Base-by-base conservation (phyloP, 2,888 invertebrate species). In the Crocallis elinguaria region DNA sequence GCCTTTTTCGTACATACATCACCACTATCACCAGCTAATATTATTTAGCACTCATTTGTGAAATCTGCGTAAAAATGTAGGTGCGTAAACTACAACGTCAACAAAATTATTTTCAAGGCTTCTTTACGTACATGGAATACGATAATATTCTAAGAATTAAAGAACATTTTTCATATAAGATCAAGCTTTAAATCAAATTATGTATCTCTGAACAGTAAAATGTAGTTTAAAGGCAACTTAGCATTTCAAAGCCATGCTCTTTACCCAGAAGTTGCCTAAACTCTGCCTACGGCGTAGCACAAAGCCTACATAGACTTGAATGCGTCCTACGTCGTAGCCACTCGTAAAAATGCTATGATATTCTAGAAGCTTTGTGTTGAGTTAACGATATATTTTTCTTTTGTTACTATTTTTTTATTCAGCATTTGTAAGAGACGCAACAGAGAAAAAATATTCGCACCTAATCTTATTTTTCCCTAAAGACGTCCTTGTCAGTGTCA, bases 361-460 rank as follows among this genome's bases (percentile, higher is more conserved):
- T 54, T 60, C 57, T 57, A 57, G 57, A 60, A 53, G 53, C 57
- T 60, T 60, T 56, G 60, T 56, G 48, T 30, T 3, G 32, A 16
- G 37, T 50, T 54, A 48, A 55, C 48, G 45, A 53, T 56, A 39
- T 44, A 27, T 51, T 48, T 49, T 48, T 45, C 23, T 27, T 32
- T 33, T 33, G 14, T 46, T 30, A 16, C 36, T 43, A 44, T 13
- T 42, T 46, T 48, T 45, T 42, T 48, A 29, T 48, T 38, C 19
- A 35, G n/a, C 23, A 42, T 42, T 42, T 13, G 30, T 36, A 32
- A 37, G 42, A 41, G 37, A 39, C 12, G 3, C 25, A 14, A 17
- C n/a, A 36, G 8, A 29, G 21, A 43, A 45, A 23, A 36, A 41
- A 39, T 44, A 23, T 54, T 54, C 33, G 32, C 42, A 42, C 43